Base-by-base conservation (phyloP, 2,113 vertebrate genomes). In the Saccopteryx bilineata region DNA sequence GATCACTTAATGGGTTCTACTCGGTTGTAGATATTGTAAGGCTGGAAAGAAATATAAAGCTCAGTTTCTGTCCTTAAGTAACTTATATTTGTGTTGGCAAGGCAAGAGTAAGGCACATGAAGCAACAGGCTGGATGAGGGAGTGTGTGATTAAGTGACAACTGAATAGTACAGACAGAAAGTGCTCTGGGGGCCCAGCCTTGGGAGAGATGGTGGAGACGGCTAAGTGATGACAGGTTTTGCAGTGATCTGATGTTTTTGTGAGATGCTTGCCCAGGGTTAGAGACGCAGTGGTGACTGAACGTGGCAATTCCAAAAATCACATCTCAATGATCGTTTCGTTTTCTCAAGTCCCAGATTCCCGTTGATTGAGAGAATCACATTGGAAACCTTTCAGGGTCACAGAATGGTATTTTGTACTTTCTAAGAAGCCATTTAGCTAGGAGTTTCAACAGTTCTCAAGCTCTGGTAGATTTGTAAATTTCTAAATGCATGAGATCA, bases 81-180 rank as follows among this genome's bases (percentile, higher is more conserved):
- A 86, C 66, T 72, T 71, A 39, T 97, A 79, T 97, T 97, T 97
- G 91, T 97, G 89, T 97, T 97, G 97, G 97, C 97, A 94, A 94
- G 83, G 94, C 33, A 60, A 82, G 93, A 65, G 68, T 33, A 83
- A 96, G 63, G 89, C 93, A 21, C 89, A 91, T 58, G 95, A 97
- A 95, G 88, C 93, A 94, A 96, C 85, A 96, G 84, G 94, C 93
- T 95, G 46, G 82, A 95, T 21, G 72, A 66, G 79, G 79, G 82
- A 94, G 95, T 60, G 18, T 91, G 66, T 94, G 94, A 97, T 97
- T 97, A 97, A 97, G 95, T 97, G 96, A 96, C 94, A 96, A 87
- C 74, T 17, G 52, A 96, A 87, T 68, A 69, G 91, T 79, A 95
- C 50, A 88, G 96, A 96, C 96, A 97, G 94, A 96, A 96, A 89